phyloP scores from a whole-genome alignment of 2,888 invertebrate species.

The Netelia melanura region DNA sequence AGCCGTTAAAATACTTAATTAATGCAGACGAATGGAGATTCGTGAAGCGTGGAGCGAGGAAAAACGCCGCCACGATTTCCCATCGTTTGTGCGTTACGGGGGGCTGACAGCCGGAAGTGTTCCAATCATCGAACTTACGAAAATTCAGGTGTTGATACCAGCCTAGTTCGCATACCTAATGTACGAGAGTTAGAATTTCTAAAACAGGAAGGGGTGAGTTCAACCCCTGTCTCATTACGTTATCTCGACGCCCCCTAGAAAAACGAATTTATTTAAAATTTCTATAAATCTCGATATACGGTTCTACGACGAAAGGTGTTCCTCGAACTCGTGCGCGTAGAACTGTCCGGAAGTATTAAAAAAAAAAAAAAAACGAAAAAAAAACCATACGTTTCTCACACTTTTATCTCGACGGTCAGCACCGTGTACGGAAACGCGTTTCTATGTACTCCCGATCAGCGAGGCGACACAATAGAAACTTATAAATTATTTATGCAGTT shows the following conservation, averaged over 20 bases:
- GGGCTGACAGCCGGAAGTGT: constrained; percentile 55
- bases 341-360: constrained; percentile 43
- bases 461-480: constrained; percentile 39
- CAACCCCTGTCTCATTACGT: constrained; percentile 19
- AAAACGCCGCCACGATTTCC: constrained; percentile 52
- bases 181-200: neutral
- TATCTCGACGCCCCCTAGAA: constrained; percentile 9
- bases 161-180: neutral
- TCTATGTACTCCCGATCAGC: constrained; percentile 1
- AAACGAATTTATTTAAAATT: constrained; percentile 43
- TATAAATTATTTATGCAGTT: constrained; percentile 59
- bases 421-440: neutral
- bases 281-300: constrained; percentile 35
- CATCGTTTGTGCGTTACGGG: constrained; percentile 40
- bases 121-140: constrained; percentile 48
- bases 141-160: constrained; percentile 27
- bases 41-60: constrained; percentile 31
- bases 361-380: constrained; percentile 8
- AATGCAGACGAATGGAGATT: constrained; percentile 20
- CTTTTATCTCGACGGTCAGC: neutral
- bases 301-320: neutral
- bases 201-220: constrained; percentile 6
- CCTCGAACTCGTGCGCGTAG: neutral
- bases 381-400: constrained; percentile 36
- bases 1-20: constrained; percentile 32